Conservation (phyloP, 2,888 invertebrate species). For the Drosophila austrosaltans region DNA sequence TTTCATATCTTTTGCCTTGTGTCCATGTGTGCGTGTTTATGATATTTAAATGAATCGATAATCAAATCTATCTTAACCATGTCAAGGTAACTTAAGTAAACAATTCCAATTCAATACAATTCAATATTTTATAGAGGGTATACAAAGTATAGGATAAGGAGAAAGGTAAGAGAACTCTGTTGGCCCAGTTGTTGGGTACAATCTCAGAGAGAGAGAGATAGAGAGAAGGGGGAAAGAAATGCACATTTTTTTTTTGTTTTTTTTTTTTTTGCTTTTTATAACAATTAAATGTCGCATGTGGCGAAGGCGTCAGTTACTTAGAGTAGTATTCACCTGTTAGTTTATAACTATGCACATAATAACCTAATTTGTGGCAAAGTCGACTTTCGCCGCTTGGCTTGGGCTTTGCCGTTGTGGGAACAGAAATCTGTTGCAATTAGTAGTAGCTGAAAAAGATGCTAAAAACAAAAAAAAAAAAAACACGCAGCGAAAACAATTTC, state of each 20-base stretch:
- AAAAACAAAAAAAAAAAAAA: conserved; percentile 41
- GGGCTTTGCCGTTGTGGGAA: conserved; percentile 52
- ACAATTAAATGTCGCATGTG: conserved; percentile 73
- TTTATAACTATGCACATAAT: conserved; percentile 73
- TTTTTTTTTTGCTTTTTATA: conserved; percentile 35
- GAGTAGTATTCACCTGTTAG: conserved; percentile 14
- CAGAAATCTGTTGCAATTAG: conserved; percentile 76
- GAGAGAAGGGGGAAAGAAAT: background rate
- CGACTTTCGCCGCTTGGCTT: conserved; percentile 56
- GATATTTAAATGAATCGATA: too few species aligned
- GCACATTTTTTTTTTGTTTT: conserved; percentile 32
- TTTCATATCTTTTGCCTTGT: background rate
- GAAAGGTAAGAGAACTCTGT: background rate
- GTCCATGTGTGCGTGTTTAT: background rate
- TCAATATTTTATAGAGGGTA: background rate
- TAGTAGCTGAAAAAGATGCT: conserved; percentile 25
- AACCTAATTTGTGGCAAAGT: conserved; percentile 63
- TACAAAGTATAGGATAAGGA: background rate
- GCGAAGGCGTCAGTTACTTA: conserved; percentile 48
- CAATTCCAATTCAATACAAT: too few species aligned
- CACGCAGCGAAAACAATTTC: conserved; percentile 80
- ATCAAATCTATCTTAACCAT: too few species aligned
- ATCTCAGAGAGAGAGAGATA: too few species aligned
- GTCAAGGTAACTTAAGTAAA: too few species aligned
- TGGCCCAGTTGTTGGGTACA: background rate